phyloP scores from a whole-genome alignment of 2,888 invertebrate genomes.

The Drosophila nr. perissopoda region DNA sequence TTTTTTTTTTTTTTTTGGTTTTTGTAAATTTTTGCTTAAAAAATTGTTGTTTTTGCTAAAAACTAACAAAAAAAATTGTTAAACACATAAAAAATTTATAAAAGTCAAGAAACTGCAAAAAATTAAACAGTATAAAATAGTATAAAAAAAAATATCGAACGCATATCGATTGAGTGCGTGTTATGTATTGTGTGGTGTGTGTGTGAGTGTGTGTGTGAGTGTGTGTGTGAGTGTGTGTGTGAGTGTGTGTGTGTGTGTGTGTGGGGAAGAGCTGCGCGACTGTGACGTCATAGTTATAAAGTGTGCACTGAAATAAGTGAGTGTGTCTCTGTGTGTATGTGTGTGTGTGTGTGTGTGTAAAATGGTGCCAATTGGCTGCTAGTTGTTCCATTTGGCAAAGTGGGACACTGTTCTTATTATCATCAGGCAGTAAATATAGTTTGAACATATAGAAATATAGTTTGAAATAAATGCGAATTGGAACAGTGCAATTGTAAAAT shows the following conservation, averaged over 20 bases:
- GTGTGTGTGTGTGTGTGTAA: conserved; percentile 8
- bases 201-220: conserved; percentile 11
- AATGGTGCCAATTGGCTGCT: conserved; percentile 17
- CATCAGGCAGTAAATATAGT: conserved; percentile 53
- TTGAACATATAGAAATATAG: conserved; percentile 37
- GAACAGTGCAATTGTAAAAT: conserved; percentile 11
- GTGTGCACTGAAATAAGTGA: conserved; percentile 15
- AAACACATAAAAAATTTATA: neutral
- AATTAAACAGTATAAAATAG: conserved; percentile 10
- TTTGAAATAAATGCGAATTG: neutral
- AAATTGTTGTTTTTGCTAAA: conserved; percentile 32
- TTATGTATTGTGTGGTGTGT: neutral
- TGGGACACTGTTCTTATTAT: conserved; percentile 25
- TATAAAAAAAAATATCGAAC: conserved; percentile 27
- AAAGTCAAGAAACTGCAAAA: neutral
- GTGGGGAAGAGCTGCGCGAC: conserved; percentile 48
- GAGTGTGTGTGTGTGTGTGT: conserved; percentile 11
- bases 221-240: conserved; percentile 8
- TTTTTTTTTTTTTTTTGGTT: conserved; percentile 1
- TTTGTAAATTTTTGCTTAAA: conserved; percentile 15
- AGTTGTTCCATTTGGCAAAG: conserved; percentile 33
- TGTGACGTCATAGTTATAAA: conserved; percentile 23
- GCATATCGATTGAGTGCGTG: conserved; percentile 10
- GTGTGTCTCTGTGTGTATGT: conserved; percentile 3
- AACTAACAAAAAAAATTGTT: conserved; percentile 32